phyloP scores from a whole-genome alignment of 2,113 vertebrate genomes.

The Myotis brandtii region DNA sequence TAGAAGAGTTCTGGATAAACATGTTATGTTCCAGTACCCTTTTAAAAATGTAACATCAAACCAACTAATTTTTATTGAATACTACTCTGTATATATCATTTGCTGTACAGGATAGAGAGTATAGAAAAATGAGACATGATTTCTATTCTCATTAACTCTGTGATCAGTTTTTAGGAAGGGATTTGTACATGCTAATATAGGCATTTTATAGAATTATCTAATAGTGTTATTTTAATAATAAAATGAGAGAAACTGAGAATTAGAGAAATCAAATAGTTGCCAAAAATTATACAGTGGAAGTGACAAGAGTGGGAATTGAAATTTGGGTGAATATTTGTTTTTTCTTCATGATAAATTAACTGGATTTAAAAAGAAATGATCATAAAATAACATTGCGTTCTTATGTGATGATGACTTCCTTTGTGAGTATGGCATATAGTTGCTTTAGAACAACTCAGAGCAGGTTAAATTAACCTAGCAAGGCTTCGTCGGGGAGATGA shows the following conservation, averaged over 20 bases:
- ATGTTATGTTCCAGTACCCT: neutral
- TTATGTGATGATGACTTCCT: neutral
- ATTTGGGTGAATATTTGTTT: constrained; percentile 2
- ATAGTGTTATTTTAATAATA: constrained; percentile 21
- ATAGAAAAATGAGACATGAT: neutral
- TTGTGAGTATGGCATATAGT: neutral
- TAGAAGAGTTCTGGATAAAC: constrained; percentile 1
- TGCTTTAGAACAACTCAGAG: neutral
- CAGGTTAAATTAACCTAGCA: neutral
- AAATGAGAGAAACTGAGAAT: neutral
- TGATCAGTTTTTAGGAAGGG: neutral
- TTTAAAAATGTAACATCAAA: neutral
- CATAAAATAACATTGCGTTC: neutral
- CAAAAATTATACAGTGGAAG: neutral
- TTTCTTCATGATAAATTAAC: neutral
- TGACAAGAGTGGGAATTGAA: neutral
- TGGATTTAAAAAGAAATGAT: neutral
- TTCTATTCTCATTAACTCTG: neutral
- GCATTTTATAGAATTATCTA: constrained; percentile 1
- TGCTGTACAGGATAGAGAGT: neutral
- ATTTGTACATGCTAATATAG: neutral
- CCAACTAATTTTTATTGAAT: neutral
- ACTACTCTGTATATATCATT: neutral
- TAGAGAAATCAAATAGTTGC: neutral
- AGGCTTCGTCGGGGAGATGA: neutral